These are phyloP conservation scores for Regulus satrapa DNA, from an alignment of 2,113 vertebrate genomes.

Conservation along the genomic window DNA sequence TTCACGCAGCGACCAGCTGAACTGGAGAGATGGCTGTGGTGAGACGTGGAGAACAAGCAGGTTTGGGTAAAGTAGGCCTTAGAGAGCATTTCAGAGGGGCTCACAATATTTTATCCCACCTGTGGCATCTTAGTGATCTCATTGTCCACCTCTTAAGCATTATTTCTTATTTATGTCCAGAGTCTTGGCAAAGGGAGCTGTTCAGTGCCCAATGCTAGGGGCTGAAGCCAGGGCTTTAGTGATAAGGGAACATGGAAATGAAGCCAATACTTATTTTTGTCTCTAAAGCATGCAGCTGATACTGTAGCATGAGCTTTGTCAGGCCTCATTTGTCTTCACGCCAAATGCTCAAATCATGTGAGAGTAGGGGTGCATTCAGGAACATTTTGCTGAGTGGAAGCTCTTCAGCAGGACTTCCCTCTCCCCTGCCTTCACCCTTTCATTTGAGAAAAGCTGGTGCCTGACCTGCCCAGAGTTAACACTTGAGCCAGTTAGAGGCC, in stretches of 20 bases:
- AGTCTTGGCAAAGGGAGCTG: neutral
- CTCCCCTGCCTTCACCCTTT: neutral
- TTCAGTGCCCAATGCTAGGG: neutral
- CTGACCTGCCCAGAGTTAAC: neutral
- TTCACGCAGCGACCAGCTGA: neutral
- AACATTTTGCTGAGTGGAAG: neutral
- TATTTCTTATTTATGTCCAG: neutral
- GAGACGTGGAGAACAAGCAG: neutral
- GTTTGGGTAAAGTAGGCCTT: neutral
- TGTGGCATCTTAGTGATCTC: neutral
- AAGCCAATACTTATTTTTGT: constrained; percentile 43
- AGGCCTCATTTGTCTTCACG: neutral
- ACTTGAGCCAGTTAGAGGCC: neutral
- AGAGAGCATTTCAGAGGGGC: neutral
- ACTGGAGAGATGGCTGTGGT: neutral
- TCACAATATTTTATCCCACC: neutral
- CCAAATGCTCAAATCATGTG: neutral
- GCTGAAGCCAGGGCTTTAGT: neutral
- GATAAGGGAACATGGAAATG: neutral
- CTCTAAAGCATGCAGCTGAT: neutral
- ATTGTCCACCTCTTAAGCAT: neutral
- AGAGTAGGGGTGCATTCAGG: neutral
- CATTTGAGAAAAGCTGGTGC: neutral
- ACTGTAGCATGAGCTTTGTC: neutral
- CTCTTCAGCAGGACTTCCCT: neutral